A percentile compares a stretch with the other conserved stretches of the same genome.
phyloP scores from a whole-genome alignment of 2,797 vertebrate genomes.

The Chaetophractus vellerosus region DNA sequence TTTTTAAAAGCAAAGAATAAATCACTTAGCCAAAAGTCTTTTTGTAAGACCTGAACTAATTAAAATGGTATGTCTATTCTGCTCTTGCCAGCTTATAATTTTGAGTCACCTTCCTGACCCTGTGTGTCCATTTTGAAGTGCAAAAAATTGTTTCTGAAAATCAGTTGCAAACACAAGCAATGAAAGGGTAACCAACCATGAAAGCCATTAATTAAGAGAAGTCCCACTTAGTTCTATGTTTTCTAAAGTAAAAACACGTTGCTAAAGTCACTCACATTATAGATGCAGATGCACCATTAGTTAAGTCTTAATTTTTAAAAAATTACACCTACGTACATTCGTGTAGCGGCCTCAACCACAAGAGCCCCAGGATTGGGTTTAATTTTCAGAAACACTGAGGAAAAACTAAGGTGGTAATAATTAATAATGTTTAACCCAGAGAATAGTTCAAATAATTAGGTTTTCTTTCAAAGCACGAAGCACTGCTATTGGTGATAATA shows the following conservation, averaged over 20 bases:
- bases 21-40: neutral
- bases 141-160: conserved; percentile 59
- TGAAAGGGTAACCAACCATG: conserved; percentile 6
- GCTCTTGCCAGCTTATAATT: neutral
- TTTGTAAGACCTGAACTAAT: neutral
- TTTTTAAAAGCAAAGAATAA: neutral
- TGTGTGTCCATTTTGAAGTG: neutral
- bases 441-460: no score
- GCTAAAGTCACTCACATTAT: conserved; percentile 41
- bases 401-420: neutral
- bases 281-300: neutral
- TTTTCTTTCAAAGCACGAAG: no score
- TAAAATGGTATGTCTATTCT: neutral
- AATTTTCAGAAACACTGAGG: neutral
- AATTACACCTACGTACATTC: neutral
- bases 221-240: neutral
- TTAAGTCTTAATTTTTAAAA: conserved; percentile 40
- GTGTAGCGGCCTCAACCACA: no score
- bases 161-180: conserved; percentile 40
- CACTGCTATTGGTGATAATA: no score
- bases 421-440: no score
- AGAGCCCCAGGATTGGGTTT: neutral
- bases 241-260: conserved; percentile 3
- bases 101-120: conserved; percentile 20
- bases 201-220: conserved; percentile 56